Percentiles rank a stretch among this genome's conserved stretches.
Evolutionary conservation across 2,113 vertebrate species (phyloP).

Genomic region (Sterna hirundo): DNA sequence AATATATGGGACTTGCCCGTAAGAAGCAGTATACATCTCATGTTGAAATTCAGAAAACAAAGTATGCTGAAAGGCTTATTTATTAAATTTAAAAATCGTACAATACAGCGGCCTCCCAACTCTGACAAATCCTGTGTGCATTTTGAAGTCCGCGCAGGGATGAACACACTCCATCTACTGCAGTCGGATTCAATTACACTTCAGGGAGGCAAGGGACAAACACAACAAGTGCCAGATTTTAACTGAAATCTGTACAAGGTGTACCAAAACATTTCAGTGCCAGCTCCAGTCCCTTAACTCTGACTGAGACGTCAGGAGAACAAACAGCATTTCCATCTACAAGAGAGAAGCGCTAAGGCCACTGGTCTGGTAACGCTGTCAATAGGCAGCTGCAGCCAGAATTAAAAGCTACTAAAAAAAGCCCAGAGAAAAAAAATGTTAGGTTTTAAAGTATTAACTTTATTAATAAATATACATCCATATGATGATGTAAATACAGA

Average conservation of each 20-base stretch:
- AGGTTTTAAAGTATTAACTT: conserved; percentile 79
- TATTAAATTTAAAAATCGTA: background rate
- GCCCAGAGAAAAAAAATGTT: background rate
- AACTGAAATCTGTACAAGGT: background rate
- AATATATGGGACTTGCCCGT: background rate
- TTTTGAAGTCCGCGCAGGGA: background rate
- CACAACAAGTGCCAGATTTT: background rate
- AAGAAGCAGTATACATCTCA: background rate
- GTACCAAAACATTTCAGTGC: background rate
- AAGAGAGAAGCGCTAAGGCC: background rate
- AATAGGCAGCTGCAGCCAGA: background rate
- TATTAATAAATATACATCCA: conserved; percentile 88
- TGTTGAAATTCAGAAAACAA: background rate
- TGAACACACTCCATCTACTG: background rate
- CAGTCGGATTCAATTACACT: background rate
- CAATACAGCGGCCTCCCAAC: background rate
- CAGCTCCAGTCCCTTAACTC: background rate
- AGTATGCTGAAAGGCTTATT: background rate
- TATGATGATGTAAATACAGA: conserved; percentile 84
- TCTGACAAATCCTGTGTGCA: background rate
- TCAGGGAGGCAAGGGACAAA: background rate
- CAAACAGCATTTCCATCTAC: background rate
- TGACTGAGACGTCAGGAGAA: background rate
- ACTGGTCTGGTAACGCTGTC: rapidly evolving
- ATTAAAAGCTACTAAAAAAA: background rate